Evolutionary conservation across 2,888 invertebrate genomes (phyloP).

Genomic region (Blera fallax): DNA sequence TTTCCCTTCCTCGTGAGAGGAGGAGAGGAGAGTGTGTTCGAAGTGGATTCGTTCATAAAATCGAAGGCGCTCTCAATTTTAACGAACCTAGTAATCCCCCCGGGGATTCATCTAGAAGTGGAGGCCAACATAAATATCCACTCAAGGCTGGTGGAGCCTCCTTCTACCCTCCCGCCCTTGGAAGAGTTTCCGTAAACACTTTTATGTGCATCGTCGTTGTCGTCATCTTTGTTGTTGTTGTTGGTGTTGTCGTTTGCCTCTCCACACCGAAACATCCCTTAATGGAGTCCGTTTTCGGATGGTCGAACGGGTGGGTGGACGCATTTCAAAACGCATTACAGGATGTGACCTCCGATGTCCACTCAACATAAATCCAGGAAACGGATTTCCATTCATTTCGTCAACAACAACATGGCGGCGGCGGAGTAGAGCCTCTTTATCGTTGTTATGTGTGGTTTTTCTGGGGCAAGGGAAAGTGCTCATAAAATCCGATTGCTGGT

Average conservation of each 20-base stretch:
- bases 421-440: neutral
- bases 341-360: conserved; percentile 71
- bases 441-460: neutral
- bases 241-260: neutral
- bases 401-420: conserved; percentile 65
- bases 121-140: conserved; percentile 64
- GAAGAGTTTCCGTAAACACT: conserved; percentile 56
- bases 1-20: neutral
- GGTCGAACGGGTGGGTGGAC: conserved; percentile 43
- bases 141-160: conserved; percentile 36
- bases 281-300: conserved; percentile 54
- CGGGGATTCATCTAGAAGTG: conserved; percentile 31
- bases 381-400: conserved; percentile 71
- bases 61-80: conserved; percentile 50
- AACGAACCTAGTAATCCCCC: conserved; percentile 50
- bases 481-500: conserved; percentile 66
- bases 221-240: neutral
- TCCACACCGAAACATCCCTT: conserved; percentile 16
- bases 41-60: conserved; percentile 67
- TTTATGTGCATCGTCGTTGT: conserved; percentile 30
- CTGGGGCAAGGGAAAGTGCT: conserved; percentile 43
- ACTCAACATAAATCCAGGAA: conserved; percentile 70
- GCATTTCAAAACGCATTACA: conserved; percentile 69
- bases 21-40: conserved; percentile 13
- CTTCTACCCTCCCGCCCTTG: too few species aligned